phyloP scores from a whole-genome alignment of 2,113 vertebrate genomes.

The Psammodynastes pulverulentus region DNA sequence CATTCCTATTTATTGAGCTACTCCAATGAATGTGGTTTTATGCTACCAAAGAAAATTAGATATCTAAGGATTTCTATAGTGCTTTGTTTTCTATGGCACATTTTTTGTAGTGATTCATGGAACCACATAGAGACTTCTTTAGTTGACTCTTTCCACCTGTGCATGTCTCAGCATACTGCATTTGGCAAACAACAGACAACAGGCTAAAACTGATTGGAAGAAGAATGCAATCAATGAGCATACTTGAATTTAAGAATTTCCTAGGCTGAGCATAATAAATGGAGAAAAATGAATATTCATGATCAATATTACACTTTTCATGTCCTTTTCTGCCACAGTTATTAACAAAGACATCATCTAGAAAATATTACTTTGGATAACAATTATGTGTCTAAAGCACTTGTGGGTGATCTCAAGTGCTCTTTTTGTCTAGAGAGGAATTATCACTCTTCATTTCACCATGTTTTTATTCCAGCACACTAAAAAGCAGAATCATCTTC shows the following conservation, averaged over 20 bases:
- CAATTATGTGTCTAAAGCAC: not conserved
- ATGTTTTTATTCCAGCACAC: not conserved
- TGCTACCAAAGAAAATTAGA: not conserved
- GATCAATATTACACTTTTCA: not conserved
- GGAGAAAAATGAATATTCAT: not conserved
- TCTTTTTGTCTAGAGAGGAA: not conserved
- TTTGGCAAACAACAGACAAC: not conserved
- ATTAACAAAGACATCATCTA: not conserved
- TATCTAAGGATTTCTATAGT: slow-evolving; percentile 6
- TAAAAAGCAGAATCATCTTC: not conserved
- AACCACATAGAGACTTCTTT: not conserved
- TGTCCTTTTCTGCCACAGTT: not conserved
- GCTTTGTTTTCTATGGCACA: not conserved
- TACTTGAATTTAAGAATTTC: not conserved
- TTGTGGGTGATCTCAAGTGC: not conserved
- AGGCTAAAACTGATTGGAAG: not conserved
- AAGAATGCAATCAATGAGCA: not conserved
- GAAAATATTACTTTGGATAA: not conserved
- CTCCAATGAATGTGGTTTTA: slow-evolving; percentile 18
- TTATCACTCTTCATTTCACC: not conserved
- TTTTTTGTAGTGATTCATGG: not conserved
- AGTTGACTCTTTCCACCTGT: slow-evolving; percentile 3
- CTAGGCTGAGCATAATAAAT: not conserved
- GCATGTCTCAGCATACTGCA: not conserved
- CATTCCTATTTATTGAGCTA: not conserved